Evolutionary conservation across 2,888 invertebrate species (phyloP).

Genomic region (Acleris cristana): DNA sequence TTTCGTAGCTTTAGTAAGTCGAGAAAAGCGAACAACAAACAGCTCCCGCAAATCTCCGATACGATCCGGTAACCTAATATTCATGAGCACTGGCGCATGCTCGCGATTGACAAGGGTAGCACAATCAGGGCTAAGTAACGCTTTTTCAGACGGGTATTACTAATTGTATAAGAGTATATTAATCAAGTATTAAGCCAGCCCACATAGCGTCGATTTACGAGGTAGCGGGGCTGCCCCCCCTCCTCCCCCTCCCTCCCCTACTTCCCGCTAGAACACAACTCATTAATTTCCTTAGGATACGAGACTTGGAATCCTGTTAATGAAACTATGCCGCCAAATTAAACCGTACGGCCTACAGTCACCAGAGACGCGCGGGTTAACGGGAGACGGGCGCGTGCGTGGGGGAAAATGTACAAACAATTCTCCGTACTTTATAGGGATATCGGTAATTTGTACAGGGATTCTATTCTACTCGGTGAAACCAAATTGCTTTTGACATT

Average conservation of each 20-base stretch:
- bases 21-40: too few species aligned
- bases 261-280: conserved; percentile 63
- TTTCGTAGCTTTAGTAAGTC: too few species aligned
- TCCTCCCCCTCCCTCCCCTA: conserved; percentile 33
- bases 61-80: not conserved
- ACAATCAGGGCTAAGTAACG: conserved; percentile 54
- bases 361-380: too few species aligned
- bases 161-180: conserved; percentile 70
- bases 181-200: conserved; percentile 66
- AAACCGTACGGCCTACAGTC: conserved; percentile 49
- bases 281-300: conserved; percentile 77
- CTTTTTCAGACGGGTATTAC: conserved; percentile 64
- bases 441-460: too few species aligned
- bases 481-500: too few species aligned
- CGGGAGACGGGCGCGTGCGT: too few species aligned
- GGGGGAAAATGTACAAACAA: too few species aligned
- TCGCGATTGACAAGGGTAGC: conserved; percentile 43
- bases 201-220: conserved; percentile 73
- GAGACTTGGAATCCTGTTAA: conserved; percentile 74
- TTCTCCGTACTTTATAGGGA: too few species aligned
- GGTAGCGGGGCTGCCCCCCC: conserved; percentile 37
- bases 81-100: not conserved
- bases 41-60: too few species aligned
- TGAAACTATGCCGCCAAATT: conserved; percentile 77
- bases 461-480: too few species aligned